Evolutionary conservation across 1,140 invertebrate species (phyloP).

Genomic region (Calosoma granatense): DNA sequence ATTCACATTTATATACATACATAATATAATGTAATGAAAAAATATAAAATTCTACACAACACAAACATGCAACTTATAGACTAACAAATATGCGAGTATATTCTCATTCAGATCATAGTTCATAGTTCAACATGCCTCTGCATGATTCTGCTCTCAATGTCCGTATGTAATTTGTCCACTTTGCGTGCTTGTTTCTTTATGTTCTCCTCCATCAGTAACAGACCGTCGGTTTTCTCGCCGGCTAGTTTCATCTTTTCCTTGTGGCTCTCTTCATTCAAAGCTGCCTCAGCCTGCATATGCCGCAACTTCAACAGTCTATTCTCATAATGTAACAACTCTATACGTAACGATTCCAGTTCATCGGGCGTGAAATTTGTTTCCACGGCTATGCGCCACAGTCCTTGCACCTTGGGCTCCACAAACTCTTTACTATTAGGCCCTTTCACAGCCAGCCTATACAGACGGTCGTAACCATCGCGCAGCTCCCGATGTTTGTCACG

Average conservation of each 20-base stretch:
- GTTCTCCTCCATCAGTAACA: constrained; percentile 53
- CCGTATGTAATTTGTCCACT: constrained; percentile 77
- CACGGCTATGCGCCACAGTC: constrained; percentile 72
- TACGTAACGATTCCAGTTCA: constrained; percentile 75
- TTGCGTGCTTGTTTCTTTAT: constrained; percentile 74
- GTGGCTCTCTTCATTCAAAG: constrained; percentile 50
- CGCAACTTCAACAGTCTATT: constrained; percentile 72
- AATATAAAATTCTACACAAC: no score
- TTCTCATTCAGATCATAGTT: no score
- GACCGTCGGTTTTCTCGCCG: constrained; percentile 48
- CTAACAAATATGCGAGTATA: no score
- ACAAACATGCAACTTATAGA: no score
- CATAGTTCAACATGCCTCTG: constrained; percentile 63
- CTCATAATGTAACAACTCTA: constrained; percentile 84
- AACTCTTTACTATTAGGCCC: constrained; percentile 75
- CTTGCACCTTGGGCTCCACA: constrained; percentile 79
- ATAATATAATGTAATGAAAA: no score
- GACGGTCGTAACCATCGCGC: constrained; percentile 67
- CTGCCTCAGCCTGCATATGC: constrained; percentile 66
- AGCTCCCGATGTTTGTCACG: constrained; percentile 69
- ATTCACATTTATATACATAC: no score
- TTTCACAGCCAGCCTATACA: constrained; percentile 60
- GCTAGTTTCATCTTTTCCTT: constrained; percentile 47
- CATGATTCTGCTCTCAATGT: constrained; percentile 69
- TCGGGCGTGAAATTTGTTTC: constrained; percentile 67